Evolutionary conservation across 2,888 invertebrate species (phyloP), one percentile per base, ranked within the genome.

Genomic region (Tanytarsus gracilentus): DNA sequence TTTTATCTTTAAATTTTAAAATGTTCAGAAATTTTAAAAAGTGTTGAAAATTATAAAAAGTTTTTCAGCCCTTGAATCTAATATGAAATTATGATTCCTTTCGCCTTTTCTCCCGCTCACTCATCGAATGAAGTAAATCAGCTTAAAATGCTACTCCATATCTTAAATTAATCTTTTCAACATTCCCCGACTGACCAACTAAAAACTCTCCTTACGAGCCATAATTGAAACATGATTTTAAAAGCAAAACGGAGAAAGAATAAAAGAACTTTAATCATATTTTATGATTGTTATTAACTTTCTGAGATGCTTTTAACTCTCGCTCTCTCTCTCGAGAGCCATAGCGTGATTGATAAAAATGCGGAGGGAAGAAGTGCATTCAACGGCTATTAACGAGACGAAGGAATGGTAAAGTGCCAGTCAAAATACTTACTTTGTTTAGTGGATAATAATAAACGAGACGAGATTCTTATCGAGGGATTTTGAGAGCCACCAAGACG

Each of bases 121-220:
- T n/a, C n/a, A n/a, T 51, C 30, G 27, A 48, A 23, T 51, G 27
- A 50, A 50, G 30, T 40, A 40, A 55, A 55, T 55, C 33, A 55
- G 55, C 55, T 55, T 40, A 40, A 36, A 55, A 39, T 25, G 55
- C 36, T 39, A 18, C 21, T 14, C 53, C 29, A 21, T 36, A 29
- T 29, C 52, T 53, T 36, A 29, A 53, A 30, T 53, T 53, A 21
- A 53, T 53, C 33, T 53, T 21, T 51, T 51, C 14, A 51, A 51
- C 36, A 36, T 36, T 36, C 16, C 36, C 36, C n/a, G n/a, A n/a
- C n/a, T n/a, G n/a, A n/a, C n/a, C n/a, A n/a, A n/a, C n/a, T n/a
- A n/a, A n/a, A n/a, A n/a, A n/a, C n/a, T n/a, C n/a, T n/a, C n/a
- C n/a, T 18, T 44, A 23, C 11, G 44, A 23, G 23, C 23, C 18